Evolutionary conservation across 2,888 invertebrate genomes (phyloP).

Genomic region (Amiota minor): DNA sequence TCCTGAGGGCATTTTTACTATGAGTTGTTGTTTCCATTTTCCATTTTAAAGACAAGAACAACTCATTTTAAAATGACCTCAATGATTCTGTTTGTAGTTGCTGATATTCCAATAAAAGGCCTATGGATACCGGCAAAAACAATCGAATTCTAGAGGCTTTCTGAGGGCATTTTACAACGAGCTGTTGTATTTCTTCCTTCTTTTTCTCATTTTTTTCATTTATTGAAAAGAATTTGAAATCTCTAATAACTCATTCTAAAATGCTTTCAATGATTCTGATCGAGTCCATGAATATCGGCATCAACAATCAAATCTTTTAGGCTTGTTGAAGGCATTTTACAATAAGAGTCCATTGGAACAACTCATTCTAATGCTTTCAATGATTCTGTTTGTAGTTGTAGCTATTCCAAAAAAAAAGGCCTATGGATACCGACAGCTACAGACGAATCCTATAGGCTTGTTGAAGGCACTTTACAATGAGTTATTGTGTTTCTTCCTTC

Average conservation of each 20-base stretch:
- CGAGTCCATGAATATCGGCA: no score
- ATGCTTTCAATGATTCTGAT: conserved; percentile 47
- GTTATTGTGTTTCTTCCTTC: conserved; percentile 14
- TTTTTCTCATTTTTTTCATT: conserved; percentile 25
- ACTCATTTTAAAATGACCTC: conserved; percentile 45
- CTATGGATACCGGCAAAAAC: conserved; percentile 50
- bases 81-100: conserved; percentile 40
- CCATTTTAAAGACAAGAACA: neutral
- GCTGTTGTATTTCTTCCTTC: neutral
- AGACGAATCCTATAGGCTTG: no score
- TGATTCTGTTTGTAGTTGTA: neutral
- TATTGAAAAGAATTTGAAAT: no score
- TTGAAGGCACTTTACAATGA: neutral
- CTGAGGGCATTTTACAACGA: conserved; percentile 16
- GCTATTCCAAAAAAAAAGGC: conserved; percentile 41
- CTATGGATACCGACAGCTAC: conserved; percentile 37
- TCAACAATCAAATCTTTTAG: neutral
- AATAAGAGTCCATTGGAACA: no score
- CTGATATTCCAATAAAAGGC: conserved; percentile 50
- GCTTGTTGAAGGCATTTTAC: neutral
- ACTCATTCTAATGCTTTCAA: no score
- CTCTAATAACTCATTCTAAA: conserved; percentile 35
- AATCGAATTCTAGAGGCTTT: conserved; percentile 57
- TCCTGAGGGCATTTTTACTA: neutral
- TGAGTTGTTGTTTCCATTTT: no score